Conservation (phyloP, 2,797 vertebrate genomes). For the Ctenochaetus hawaiiensis region DNA sequence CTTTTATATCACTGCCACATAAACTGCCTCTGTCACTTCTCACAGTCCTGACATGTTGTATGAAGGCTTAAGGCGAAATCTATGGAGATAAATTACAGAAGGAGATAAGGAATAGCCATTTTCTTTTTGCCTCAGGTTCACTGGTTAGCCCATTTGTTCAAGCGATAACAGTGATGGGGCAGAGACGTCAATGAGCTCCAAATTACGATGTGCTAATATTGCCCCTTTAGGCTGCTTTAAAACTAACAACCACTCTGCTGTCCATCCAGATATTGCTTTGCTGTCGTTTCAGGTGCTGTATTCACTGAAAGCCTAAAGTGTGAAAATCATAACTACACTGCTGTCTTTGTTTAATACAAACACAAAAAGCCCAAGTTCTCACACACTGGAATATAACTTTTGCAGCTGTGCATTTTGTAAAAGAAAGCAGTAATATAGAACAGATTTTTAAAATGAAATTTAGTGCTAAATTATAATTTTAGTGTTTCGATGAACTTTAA, state of each 20-base stretch:
- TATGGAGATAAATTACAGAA: slow-evolving; percentile 54
- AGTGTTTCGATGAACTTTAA: not conserved
- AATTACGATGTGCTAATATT: slow-evolving; percentile 50
- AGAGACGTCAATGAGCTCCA: slow-evolving; percentile 35
- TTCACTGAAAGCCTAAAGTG: slow-evolving; percentile 14
- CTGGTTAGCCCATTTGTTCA: slow-evolving; percentile 40
- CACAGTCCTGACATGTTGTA: slow-evolving; percentile 26
- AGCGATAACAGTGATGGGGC: slow-evolving; percentile 28
- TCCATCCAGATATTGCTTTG: slow-evolving; percentile 27
- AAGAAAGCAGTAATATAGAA: not conserved
- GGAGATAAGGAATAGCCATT: slow-evolving; percentile 53
- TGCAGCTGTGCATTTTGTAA: not conserved
- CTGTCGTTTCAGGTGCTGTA: slow-evolving; percentile 31
- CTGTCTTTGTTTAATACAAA: not conserved
- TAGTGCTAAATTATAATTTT: not conserved
- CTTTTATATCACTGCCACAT: slow-evolving; percentile 55
- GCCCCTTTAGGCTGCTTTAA: slow-evolving; percentile 49
- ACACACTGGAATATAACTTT: not conserved
- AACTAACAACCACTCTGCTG: slow-evolving; percentile 34
- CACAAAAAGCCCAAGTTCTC: not conserved
- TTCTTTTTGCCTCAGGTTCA: slow-evolving; percentile 51
- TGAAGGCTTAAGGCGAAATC: slow-evolving; percentile 52
- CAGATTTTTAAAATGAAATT: not conserved
- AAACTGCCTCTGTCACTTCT: slow-evolving; percentile 45
- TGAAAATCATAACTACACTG: not conserved